These are phyloP conservation scores for Heliornis fulica DNA, from an alignment of 2,113 vertebrate genomes.

Conservation along the genomic window DNA sequence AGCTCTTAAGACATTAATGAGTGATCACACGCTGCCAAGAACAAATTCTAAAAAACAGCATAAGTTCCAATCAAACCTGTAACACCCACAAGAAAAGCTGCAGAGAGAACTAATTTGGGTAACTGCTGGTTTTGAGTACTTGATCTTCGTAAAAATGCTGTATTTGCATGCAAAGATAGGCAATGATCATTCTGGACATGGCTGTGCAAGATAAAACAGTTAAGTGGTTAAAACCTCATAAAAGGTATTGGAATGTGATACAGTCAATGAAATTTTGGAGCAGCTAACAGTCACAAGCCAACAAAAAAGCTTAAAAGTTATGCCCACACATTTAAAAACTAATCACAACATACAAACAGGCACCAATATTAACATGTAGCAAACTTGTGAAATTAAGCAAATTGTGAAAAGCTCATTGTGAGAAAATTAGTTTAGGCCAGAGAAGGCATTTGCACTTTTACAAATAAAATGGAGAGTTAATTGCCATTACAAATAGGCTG, in stretches of 20 bases:
- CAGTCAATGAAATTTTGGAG: not conserved
- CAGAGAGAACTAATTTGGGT: not conserved
- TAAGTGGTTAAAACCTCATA: not conserved
- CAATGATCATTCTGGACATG: not conserved
- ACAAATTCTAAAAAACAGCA: not conserved
- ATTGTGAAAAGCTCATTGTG: not conserved
- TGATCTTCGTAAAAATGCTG: not conserved
- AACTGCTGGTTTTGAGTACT: not conserved
- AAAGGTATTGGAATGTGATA: not conserved
- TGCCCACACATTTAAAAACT: not conserved
- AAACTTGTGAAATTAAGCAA: not conserved
- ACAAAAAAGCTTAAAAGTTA: not conserved
- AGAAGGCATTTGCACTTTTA: not conserved
- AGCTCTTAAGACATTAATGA: not conserved
- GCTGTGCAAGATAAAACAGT: not conserved
- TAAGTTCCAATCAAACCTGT: not conserved
- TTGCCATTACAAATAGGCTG: constrained; percentile 21
- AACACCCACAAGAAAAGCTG: not conserved
- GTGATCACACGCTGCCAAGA: not conserved
- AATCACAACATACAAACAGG: not conserved
- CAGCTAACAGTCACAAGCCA: not conserved
- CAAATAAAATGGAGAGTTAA: constrained; percentile 2
- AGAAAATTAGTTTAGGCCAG: not conserved
- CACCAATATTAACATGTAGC: not conserved
- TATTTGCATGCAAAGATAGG: not conserved